Evolutionary conservation across 2,888 invertebrate genomes (phyloP).

Genomic region (Charanyca ferruginea): DNA sequence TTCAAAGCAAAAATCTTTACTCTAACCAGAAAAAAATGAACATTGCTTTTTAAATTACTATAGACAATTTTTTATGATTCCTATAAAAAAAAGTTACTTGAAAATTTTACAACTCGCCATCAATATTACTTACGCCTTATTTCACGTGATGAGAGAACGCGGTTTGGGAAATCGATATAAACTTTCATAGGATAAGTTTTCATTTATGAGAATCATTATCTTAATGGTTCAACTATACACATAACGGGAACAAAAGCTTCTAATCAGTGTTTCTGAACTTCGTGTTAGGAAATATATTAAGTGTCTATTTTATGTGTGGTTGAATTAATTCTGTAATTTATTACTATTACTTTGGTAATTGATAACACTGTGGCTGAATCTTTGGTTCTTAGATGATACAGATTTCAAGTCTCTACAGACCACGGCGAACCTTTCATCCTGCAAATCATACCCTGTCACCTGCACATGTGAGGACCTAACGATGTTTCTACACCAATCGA

Average conservation of each 20-base stretch:
- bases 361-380: no score
- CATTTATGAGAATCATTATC: slow-evolving; percentile 53
- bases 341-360: not conserved
- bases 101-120: slow-evolving; percentile 41
- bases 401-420: no score
- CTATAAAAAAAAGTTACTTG: slow-evolving; percentile 26
- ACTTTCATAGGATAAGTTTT: slow-evolving; percentile 57
- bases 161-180: slow-evolving; percentile 54
- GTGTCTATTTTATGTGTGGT: not conserved
- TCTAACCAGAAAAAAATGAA: slow-evolving; percentile 21
- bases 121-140: slow-evolving; percentile 47
- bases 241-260: slow-evolving; percentile 44
- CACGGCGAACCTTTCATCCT: no score
- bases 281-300: slow-evolving; percentile 15
- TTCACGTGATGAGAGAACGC: slow-evolving; percentile 50
- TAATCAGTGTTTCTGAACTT: slow-evolving; percentile 49
- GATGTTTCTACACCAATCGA: no score
- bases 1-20: slow-evolving; percentile 39
- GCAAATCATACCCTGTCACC: no score
- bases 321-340: not conserved
- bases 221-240: slow-evolving; percentile 55
- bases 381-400: no score
- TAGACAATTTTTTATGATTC: slow-evolving; percentile 8
- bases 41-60: slow-evolving; percentile 27
- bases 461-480: no score